Evolutionary conservation across 2,797 vertebrate genomes (phyloP).

Genomic region (Acanthornis magna): DNA sequence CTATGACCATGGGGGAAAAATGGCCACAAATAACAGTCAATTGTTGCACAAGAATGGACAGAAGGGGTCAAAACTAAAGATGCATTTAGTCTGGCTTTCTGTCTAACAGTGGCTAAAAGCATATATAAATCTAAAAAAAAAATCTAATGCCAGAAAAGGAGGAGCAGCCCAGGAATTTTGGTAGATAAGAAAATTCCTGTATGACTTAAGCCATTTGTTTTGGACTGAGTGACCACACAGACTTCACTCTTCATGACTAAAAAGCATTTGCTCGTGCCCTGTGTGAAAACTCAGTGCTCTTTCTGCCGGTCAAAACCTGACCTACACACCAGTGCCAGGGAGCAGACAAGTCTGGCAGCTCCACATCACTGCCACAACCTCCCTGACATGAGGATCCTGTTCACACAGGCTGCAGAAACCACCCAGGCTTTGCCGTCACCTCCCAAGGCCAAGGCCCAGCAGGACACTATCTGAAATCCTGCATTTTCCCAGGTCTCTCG

Average conservation of each 20-base stretch:
- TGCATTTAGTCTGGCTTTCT: not conserved
- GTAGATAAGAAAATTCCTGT: slow-evolving; percentile 40
- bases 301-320: not conserved
- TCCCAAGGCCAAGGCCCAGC: not conserved
- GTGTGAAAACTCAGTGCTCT: not conserved
- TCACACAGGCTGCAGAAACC: not conserved
- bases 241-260: not conserved
- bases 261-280: not conserved
- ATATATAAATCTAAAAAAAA: slow-evolving; percentile 11
- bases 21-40: not conserved
- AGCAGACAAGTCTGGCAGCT: not conserved
- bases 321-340: not conserved
- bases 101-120: slow-evolving; percentile 17
- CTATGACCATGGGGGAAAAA: not conserved
- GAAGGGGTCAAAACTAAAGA: slow-evolving; percentile 5
- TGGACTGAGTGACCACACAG: not conserved
- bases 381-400: not conserved
- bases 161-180: slow-evolving; percentile 26
- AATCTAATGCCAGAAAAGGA: not conserved
- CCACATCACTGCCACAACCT: not conserved
- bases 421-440: not conserved
- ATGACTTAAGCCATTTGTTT: slow-evolving; percentile 7
- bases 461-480: not conserved
- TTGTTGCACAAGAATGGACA: slow-evolving; percentile 1
- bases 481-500: not conserved